Evolutionary conservation across 2,888 invertebrate species (phyloP).

Genomic region (Onthophagus sagittarius): DNA sequence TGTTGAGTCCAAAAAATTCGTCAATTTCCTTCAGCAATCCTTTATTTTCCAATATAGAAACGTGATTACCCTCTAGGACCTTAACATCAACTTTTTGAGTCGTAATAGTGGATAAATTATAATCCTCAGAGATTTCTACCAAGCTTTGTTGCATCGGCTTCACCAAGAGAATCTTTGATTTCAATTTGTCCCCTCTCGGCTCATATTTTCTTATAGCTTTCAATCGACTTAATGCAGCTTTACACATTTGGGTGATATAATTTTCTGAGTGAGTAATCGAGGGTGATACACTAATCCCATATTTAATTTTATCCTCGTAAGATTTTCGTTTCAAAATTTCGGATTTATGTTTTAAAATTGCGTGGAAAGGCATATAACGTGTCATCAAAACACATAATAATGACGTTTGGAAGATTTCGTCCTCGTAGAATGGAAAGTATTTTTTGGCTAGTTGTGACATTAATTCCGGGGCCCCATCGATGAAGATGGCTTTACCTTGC

Average conservation of each 20-base stretch:
- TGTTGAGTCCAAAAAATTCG: no score
- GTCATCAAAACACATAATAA: no score
- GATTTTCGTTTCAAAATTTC: constrained; percentile 1
- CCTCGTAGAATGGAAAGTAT: constrained; percentile 48
- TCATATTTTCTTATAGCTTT: constrained; percentile 53
- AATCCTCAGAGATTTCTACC: constrained; percentile 59
- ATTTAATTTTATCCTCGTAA: constrained; percentile 16
- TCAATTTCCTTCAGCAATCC: no score
- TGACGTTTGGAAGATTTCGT: constrained; percentile 53
- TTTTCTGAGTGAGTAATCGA: constrained; percentile 41
- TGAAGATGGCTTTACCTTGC: constrained; percentile 60
- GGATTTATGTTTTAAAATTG: constrained; percentile 19
- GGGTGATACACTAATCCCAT: constrained; percentile 32
- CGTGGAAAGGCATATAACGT: constrained; percentile 30
- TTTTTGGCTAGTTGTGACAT: constrained; percentile 52
- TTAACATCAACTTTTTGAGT: no score
- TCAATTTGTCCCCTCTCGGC: constrained; percentile 44
- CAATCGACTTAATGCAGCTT: constrained; percentile 54
- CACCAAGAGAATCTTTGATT: constrained; percentile 58
- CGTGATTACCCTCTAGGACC: no score
- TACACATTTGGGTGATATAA: constrained; percentile 47
- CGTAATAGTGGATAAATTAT: constrained; percentile 54
- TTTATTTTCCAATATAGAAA: no score
- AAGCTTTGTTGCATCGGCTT: constrained; percentile 59
- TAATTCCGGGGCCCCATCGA: constrained; percentile 75